Percentiles rank a stretch among this genome's conserved stretches.
These are phyloP conservation scores for Falco punctatus DNA, from an alignment of 2,113 vertebrate species.

Conservation along the genomic window DNA sequence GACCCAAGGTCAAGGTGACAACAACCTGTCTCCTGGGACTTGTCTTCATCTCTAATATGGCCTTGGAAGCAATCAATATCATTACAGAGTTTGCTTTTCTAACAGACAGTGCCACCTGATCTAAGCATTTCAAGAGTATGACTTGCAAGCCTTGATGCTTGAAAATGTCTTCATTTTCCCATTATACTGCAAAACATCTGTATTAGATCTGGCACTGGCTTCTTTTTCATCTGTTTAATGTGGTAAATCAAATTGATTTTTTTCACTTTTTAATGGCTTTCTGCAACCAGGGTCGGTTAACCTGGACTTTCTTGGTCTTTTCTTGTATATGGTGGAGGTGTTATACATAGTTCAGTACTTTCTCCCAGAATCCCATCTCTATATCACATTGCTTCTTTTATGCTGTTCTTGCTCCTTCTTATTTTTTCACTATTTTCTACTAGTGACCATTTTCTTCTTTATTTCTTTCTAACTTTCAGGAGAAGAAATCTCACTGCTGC, in stretches of 20 bases:
- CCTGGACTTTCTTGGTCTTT: neutral
- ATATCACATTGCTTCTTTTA: neutral
- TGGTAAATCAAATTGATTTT: constrained; percentile 38
- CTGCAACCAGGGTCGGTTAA: neutral
- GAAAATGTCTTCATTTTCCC: constrained; percentile 72
- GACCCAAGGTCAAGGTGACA: constrained; percentile 94
- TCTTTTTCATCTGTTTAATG: constrained; percentile 23
- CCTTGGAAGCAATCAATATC: constrained; percentile 90
- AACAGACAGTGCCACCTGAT: constrained; percentile 73
- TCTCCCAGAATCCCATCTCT: neutral
- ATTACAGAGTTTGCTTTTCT: constrained; percentile 79
- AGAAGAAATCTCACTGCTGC: neutral
- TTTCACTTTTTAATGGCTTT: constrained; percentile 20
- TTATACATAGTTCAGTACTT: neutral
- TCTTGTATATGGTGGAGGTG: neutral
- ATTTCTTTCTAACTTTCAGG: neutral
- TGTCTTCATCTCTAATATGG: constrained; percentile 85
- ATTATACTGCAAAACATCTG: neutral
- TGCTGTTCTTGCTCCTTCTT: neutral
- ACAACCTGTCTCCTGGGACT: constrained; percentile 77
- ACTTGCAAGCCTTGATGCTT: constrained; percentile 29
- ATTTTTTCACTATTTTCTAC: neutral
- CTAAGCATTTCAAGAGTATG: constrained; percentile 61
- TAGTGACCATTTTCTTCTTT: neutral
- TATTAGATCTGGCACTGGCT: constrained; percentile 11